Evolutionary conservation across 2,888 invertebrate genomes (phyloP).

Genomic region (Drosophila formosana): DNA sequence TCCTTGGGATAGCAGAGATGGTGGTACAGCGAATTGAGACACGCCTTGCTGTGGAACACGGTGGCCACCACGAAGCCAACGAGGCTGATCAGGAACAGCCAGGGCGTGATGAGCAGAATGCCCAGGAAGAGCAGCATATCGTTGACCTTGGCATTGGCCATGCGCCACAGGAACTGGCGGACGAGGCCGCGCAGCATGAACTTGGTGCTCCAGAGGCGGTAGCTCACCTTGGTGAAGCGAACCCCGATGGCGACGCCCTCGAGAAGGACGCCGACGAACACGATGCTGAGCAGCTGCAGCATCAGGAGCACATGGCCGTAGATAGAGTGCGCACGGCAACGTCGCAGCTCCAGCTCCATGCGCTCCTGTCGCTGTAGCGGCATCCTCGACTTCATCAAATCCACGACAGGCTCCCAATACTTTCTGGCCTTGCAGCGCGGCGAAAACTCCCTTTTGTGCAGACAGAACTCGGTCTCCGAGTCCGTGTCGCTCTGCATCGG

Average conservation of each 20-base stretch:
- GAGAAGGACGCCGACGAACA: not conserved
- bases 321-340: conserved; percentile 13
- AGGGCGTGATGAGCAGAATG: conserved; percentile 60
- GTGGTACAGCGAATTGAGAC: not conserved
- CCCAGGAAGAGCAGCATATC: conserved; percentile 64
- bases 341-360: conserved; percentile 11
- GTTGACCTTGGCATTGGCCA: conserved; percentile 72
- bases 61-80: conserved; percentile 65
- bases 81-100: conserved; percentile 66
- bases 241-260: conserved; percentile 9
- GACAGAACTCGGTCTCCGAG: conserved; percentile 67
- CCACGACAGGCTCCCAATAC: conserved; percentile 15
- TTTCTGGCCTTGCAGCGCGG: not conserved
- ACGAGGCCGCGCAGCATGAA: conserved; percentile 56
- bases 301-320: conserved; percentile 46
- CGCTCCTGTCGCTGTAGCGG: conserved; percentile 38
- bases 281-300: conserved; percentile 42
- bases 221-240: conserved; percentile 13
- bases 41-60: conserved; percentile 19
- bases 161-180: conserved; percentile 75
- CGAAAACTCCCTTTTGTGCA: conserved; percentile 22
- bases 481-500: conserved; percentile 60
- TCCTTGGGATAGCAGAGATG: conserved; percentile 28
- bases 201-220: conserved; percentile 56
- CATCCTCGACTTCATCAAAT: conserved; percentile 21